Base-by-base conservation (phyloP, 2,797 vertebrate species). In the Neopelma chrysocephalum region DNA sequence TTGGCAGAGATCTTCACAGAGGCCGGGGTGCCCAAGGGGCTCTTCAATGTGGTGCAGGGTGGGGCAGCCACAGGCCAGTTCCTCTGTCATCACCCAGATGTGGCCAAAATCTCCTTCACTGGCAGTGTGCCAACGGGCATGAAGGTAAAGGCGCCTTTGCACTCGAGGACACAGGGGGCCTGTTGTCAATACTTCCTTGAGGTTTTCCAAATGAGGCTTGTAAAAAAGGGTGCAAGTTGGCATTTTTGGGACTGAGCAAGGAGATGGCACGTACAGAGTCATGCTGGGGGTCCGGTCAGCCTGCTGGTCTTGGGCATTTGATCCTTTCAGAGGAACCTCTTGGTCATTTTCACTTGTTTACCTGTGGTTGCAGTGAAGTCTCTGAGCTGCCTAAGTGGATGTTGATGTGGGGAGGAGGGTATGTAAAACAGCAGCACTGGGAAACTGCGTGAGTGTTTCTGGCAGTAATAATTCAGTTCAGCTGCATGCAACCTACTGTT, bases 1-100 rank as follows among this genome's bases (percentile, higher is more conserved):
- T 96, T 99, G 97, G 99, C 99, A 61, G 99, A 99, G 97, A 98
- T 99, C 97, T 99, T 99, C 96, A 98, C 97, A 15, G 98, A 99
- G 93, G 99, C 99, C 0, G 99, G 99, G 1, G 98, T 96, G 2
- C 99, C 99, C 9, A 98, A 98, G 0, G 99, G 99, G 21, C 99
- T 99, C 82, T 99, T 99, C 98, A 99, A 98, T 1, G 99, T 99
- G 97, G 99, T 99, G 16, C 99, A 99, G 75, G 99, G 99, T 3
- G 99, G 98, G 62, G 99, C 97, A 1, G 98, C 99, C 95, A 99
- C 99, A 0, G 99, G 99, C 92, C 98, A 98, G 43, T 93, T 99
- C 79, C 98, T 99, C 70, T 99, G 99, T 95, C 98, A 98, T 42
- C 99, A 99, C 93, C 98, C 97, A 0, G 97, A 97, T n/a, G 98